Percentiles rank a stretch among this genome's conserved stretches.
Evolutionary conservation across 2,888 invertebrate genomes (phyloP).

Genomic region (Thecocarcelia acutangulata): DNA sequence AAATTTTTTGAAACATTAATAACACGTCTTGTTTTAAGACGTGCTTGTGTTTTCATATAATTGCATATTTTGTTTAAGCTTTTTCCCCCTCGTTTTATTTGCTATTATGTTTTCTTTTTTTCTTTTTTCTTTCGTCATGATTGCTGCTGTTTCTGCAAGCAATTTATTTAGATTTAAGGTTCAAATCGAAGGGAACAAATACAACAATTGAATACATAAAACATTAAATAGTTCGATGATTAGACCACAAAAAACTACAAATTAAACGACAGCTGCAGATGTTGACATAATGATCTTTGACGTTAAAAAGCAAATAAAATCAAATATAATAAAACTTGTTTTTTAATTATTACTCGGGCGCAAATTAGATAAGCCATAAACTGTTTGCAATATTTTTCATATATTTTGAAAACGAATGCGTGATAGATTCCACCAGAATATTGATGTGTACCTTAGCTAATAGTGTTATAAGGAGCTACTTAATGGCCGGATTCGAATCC

Average conservation of each 20-base stretch:
- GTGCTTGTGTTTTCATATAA: conserved; percentile 65
- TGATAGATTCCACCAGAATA: no score
- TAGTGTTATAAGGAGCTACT: no score
- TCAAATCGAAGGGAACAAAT: conserved; percentile 25
- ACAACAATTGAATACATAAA: conserved; percentile 22
- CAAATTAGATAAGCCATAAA: no score
- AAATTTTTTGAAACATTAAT: conserved; percentile 59
- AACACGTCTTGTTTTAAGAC: conserved; percentile 66
- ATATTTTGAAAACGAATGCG: no score
- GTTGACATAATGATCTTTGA: conserved; percentile 54
- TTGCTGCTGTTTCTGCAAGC: conserved; percentile 46
- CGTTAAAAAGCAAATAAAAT: conserved; percentile 22
- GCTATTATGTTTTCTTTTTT: conserved; percentile 1
- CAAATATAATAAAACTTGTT: conserved; percentile 7
- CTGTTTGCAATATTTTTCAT: no score
- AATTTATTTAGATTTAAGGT: conserved; percentile 51
- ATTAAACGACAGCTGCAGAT: conserved; percentile 41
- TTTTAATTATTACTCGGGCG: no score
- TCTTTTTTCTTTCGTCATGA: conserved; percentile 4
- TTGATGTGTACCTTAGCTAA: no score
- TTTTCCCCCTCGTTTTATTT: neutral
- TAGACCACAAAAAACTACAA: conserved; percentile 53
- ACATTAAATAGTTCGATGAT: conserved; percentile 52
- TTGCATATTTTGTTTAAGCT: conserved; percentile 51
- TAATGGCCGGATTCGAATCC: no score